Base-by-base conservation (phyloP, 2,797 vertebrate genomes). In the Lycodopsis pacificus region DNA sequence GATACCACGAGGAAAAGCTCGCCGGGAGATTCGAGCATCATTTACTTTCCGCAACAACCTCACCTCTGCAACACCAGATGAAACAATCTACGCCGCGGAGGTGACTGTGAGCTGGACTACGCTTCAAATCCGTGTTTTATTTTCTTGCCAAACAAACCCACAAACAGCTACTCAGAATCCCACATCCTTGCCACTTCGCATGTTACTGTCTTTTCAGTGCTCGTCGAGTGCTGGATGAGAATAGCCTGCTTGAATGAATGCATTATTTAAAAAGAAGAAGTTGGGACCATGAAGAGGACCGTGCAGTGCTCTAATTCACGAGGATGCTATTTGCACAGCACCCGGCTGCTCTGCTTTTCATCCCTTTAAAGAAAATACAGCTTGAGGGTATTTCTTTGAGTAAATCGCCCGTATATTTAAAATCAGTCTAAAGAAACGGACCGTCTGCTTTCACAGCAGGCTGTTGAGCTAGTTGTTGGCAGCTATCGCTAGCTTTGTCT, bases 11-110 rank as follows among this genome's bases (percentile, higher is more conserved):
- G 59, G 57, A 64, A 59, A 59, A 59, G 14, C 49, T 66, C 3
- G 4, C 44, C 61, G 25, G 38, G 65, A 80, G 67, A 51, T 48
- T 68, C n/a, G 75, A n/a, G 11, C 76, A 85, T 86, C 86, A 90
- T 89, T 88, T 83, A 87, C 73, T 68, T 72, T 77, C 51, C 57
- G 59, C 34, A 58, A 49, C 59, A 44, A 44, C 44, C 64, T 69
- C 38, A 63, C 76, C 58, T 62, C 71, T 63, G 42, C 17, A 57
- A 58, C 69, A 49, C 63, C 40, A 32, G 7, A 76, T 27, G 14
- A 67, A 75, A 72, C 32, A 3, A 25, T 62, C 34, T 40, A 5
- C 34, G 36, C 42, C 44, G 27, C 44, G 22, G 73, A 22, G 57
- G 36, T 65, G 2, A 27, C 54, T 69, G 10, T 53, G 64, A 66